phyloP scores from a whole-genome alignment of 2,888 invertebrate genomes.

The Watsonalla cultraria region DNA sequence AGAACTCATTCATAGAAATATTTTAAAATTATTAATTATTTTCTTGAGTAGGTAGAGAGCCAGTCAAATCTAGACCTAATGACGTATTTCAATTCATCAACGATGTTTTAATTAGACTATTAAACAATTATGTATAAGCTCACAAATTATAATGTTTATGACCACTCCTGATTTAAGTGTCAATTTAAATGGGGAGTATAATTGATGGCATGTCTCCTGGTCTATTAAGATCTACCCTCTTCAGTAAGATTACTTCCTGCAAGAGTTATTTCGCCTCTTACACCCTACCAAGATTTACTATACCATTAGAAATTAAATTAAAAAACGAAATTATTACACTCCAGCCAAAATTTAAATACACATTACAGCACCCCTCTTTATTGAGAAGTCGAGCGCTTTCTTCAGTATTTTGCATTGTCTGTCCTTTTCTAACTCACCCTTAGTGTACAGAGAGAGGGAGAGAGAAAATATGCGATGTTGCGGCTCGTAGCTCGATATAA shows the following conservation, averaged over 20 bases:
- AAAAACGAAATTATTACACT: constrained; percentile 77
- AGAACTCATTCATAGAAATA: no score
- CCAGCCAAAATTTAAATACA: constrained; percentile 76
- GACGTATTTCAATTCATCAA: no score
- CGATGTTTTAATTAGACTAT: no score
- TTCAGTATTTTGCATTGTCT: constrained; percentile 41
- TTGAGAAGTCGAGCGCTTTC: constrained; percentile 70
- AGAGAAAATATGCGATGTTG: constrained; percentile 44
- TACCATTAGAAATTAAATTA: constrained; percentile 75
- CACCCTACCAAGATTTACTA: constrained; percentile 55
- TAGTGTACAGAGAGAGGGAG: constrained; percentile 31
- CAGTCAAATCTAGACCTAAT: no score
- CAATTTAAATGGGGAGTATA: no score
- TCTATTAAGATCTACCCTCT: constrained; percentile 5
- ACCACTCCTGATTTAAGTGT: no score
- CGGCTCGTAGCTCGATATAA: constrained; percentile 73
- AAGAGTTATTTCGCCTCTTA: constrained; percentile 41
- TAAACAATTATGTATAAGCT: no score
- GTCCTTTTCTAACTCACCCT: constrained; percentile 32
- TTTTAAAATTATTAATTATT: no score
- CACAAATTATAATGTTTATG: no score
- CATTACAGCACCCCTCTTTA: constrained; percentile 76
- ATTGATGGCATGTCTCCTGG: no score
- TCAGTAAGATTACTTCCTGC: constrained; percentile 37
- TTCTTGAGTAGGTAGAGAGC: no score